Percentiles rank a stretch among this genome's conserved stretches.
Evolutionary conservation across 1,140 invertebrate species (phyloP).

Genomic region (Drosophila suzukii): DNA sequence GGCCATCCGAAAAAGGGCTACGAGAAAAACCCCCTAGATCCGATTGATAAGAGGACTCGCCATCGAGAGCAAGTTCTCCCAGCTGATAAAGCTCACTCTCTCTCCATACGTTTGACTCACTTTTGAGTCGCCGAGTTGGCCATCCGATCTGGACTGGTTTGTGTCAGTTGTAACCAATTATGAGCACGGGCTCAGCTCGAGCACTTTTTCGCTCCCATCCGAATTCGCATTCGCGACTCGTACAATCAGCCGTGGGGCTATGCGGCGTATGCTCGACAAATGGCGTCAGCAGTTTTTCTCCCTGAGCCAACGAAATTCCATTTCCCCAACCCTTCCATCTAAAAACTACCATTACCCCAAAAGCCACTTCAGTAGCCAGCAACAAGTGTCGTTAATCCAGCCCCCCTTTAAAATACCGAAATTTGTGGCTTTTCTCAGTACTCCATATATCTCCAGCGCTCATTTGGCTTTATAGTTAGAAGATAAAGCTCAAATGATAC

Average conservation of each 20-base stretch:
- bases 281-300: slow-evolving; percentile 31
- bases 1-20: neutral
- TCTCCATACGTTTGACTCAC: neutral
- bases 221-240: slow-evolving; percentile 30
- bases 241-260: slow-evolving; percentile 19
- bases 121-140: slow-evolving; percentile 26
- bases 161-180: slow-evolving; percentile 51
- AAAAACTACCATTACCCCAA: neutral
- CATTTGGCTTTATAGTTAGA: neutral
- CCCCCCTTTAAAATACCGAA: slow-evolving; percentile 7
- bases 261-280: slow-evolving; percentile 16
- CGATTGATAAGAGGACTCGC: slow-evolving; percentile 20
- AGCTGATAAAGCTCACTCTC: slow-evolving; percentile 26
- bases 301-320: slow-evolving; percentile 11
- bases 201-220: slow-evolving; percentile 11
- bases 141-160: slow-evolving; percentile 45
- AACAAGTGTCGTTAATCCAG: slow-evolving; percentile 20
- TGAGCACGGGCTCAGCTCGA: slow-evolving; percentile 23
- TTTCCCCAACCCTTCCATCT: neutral
- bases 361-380: slow-evolving; percentile 1
- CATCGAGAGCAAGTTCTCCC: neutral
- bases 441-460: neutral
- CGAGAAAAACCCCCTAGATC: neutral
- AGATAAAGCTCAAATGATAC: slow-evolving; percentile 6
- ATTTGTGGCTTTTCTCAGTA: slow-evolving; percentile 1